Conservation (phyloP, 2,797 vertebrate species). For the Cossypha caffra region DNA sequence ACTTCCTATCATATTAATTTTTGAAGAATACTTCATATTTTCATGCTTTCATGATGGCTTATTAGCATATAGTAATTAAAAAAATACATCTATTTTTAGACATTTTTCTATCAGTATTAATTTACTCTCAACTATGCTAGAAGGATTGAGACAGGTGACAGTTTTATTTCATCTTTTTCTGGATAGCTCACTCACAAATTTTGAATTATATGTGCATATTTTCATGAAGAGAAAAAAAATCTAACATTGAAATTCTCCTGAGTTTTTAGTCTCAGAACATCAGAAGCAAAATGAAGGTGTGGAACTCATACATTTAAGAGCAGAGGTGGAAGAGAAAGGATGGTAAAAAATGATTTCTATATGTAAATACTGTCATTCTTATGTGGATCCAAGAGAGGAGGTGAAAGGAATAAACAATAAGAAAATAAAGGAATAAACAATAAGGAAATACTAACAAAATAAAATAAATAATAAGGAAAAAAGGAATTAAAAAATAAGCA, state of each 20-base stretch:
- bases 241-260: neutral
- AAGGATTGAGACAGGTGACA: neutral
- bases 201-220: neutral
- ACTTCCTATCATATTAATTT: slow-evolving; percentile 25
- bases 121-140: neutral
- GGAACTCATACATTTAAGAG: neutral
- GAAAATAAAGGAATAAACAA: too few species aligned
- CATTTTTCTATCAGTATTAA: slow-evolving; percentile 10
- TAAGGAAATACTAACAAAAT: too few species aligned
- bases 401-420: too few species aligned
- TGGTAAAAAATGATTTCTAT: neutral
- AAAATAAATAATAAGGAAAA: too few species aligned
- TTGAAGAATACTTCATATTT: slow-evolving; percentile 17
- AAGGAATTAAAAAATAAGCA: neutral
- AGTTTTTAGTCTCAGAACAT: neutral
- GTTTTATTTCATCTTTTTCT: neutral
- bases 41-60: neutral
- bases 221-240: neutral
- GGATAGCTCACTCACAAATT: neutral
- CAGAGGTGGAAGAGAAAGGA: neutral
- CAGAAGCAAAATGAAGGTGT: neutral
- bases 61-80: slow-evolving; percentile 45
- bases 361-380: neutral
- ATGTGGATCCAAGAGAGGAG: neutral
- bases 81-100: slow-evolving; percentile 6